Conservation (phyloP, 2,113 vertebrate species). For the Patagioenas fasciata region DNA sequence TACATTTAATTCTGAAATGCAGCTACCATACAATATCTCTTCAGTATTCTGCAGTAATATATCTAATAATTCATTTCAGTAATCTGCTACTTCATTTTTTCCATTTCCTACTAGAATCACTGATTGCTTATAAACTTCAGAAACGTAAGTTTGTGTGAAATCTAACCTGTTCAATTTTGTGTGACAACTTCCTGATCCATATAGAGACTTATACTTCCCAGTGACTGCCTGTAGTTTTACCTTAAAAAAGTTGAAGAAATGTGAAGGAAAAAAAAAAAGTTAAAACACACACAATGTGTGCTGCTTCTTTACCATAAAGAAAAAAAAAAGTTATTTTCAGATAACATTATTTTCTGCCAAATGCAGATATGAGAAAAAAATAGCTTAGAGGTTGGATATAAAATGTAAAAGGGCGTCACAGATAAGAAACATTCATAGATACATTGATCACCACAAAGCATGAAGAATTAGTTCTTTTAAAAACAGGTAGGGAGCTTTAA, state of each 20-base stretch:
- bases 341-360: neutral
- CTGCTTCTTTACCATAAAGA: no score
- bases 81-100: neutral
- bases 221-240: neutral
- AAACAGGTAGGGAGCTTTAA: neutral
- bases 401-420: neutral
- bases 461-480: neutral
- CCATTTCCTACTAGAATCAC: neutral
- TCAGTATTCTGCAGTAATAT: neutral
- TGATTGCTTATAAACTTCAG: neutral
- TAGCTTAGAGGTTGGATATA: neutral
- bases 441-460: neutral
- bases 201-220: neutral
- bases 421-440: neutral
- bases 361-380: neutral
- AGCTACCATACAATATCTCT: neutral
- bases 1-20: neutral
- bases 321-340: neutral
- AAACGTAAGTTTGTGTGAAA: neutral
- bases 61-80: neutral
- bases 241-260: neutral
- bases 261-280: neutral
- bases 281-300: no score
- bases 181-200: neutral
- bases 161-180: neutral